Base-by-base conservation (phyloP, 1,140 invertebrate species). In the Musca vetustissima region DNA sequence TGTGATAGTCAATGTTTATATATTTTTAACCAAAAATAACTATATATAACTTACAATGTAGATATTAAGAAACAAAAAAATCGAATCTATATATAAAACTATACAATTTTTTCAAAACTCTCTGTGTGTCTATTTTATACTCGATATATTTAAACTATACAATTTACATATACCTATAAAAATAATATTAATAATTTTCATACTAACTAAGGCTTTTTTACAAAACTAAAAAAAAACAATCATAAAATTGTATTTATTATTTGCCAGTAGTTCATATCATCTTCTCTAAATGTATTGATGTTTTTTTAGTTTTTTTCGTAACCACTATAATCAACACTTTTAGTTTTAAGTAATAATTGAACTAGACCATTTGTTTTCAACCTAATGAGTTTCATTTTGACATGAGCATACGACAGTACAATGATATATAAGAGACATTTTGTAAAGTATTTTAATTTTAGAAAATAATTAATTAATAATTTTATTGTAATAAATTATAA, bases 1-100 rank as follows among this genome's bases (percentile, higher is more conserved):
- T 69, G 68, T 69, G 68, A 69, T 69, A 69, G 68, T 52, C 48
- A 65, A 65, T 49, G n/a, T n/a, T n/a, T n/a, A n/a, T n/a, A n/a
- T n/a, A n/a, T 65, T 65, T 32, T 69, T 66, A 7, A 2, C 6
- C 7, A 53, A 25, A 48, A 53, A 22, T 66, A 55, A 64, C 15
- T 43, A 59, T 17, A n/a, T n/a, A 59, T 22, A 59, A 47, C 22
- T 69, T 53, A 32, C 53, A 64, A 24, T 25, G 15, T 28, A 17
- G 25, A n/a, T 17, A 59, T 59, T 59, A 32, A 28, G 13, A 32
- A 59, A 59, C 28, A 28, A 28, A 28, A 28, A 4, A 28, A 28
- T 28, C n/a, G n/a, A n/a, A n/a, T n/a, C n/a, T n/a, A n/a, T 2
- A 25, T 24, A 55, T 32, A 4, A 32, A 4, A 32, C 28, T 2